phyloP scores from a whole-genome alignment of 2,113 vertebrate genomes.

The Pterophyllum scalare region DNA sequence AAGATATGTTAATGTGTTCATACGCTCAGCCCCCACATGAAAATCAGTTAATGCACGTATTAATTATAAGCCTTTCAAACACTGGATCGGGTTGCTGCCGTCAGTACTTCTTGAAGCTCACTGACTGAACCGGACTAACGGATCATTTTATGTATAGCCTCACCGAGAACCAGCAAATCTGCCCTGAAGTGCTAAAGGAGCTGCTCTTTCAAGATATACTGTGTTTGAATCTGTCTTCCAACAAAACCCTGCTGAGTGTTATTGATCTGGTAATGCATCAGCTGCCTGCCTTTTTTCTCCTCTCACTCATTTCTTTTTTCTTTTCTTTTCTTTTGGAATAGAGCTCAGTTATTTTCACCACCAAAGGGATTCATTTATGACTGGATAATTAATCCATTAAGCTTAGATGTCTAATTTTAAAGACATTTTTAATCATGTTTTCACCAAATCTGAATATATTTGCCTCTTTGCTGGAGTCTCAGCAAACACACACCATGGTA shows the following conservation, averaged over 20 bases:
- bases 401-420: background rate
- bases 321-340: background rate
- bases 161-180: background rate
- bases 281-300: background rate
- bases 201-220: background rate
- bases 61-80: background rate
- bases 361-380: background rate
- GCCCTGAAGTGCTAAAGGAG: background rate
- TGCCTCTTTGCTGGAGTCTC: background rate
- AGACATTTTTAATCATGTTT: background rate
- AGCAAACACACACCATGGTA: background rate
- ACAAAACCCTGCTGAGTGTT: background rate
- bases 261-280: constrained; percentile 44
- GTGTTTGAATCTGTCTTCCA: constrained; percentile 12
- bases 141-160: background rate
- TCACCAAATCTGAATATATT: background rate
- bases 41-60: background rate
- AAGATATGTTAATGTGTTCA: background rate
- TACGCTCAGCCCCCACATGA: fast-evolving
- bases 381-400: background rate
- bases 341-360: background rate
- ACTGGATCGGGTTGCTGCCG: background rate
- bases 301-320: background rate
- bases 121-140: background rate
- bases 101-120: background rate